Conservation (phyloP, 2,888 invertebrate genomes). For the Oscheius sp. region DNA sequence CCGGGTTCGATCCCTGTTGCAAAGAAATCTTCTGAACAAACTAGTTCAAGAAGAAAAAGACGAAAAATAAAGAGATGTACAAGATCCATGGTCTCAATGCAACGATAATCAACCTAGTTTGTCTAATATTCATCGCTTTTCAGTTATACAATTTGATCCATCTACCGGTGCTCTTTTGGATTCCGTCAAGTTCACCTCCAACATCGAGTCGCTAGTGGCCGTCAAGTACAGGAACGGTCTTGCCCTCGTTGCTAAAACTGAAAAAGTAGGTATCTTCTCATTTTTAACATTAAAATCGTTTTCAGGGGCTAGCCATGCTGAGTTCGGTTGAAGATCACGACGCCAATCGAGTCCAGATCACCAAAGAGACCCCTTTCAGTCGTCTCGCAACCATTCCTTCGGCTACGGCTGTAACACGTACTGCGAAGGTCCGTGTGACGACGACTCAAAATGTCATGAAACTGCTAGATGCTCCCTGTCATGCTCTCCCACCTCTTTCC, state of each 20-base stretch:
- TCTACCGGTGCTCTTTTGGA: slow-evolving; percentile 20
- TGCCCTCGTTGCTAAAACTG: slow-evolving; percentile 31
- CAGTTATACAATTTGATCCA: slow-evolving; percentile 37
- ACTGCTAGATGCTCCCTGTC: slow-evolving; percentile 60
- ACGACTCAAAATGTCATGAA: slow-evolving; percentile 33
- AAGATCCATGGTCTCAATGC: too few relatives aligned
- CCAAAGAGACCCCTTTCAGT: slow-evolving; percentile 30
- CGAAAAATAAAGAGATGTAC: too few relatives aligned
- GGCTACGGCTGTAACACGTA: not conserved
- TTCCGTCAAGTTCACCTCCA: slow-evolving; percentile 23
- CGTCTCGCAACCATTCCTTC: slow-evolving; percentile 10
- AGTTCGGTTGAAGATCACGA: not conserved
- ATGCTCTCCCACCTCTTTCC: slow-evolving; percentile 62
- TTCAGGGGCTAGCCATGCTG: slow-evolving; percentile 30
- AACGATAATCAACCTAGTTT: too few relatives aligned
- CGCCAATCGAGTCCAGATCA: not conserved
- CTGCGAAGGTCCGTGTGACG: not conserved
- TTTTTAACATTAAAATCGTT: not conserved
- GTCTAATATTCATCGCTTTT: not conserved
- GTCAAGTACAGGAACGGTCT: not conserved
- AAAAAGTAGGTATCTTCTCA: slow-evolving; percentile 14
- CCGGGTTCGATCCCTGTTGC: too few relatives aligned
- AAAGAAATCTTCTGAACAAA: not conserved
- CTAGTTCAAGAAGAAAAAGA: too few relatives aligned
- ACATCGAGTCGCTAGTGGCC: slow-evolving; percentile 7